Conservation (phyloP, 2,113 vertebrate genomes). For the Takifugu flavidus region DNA sequence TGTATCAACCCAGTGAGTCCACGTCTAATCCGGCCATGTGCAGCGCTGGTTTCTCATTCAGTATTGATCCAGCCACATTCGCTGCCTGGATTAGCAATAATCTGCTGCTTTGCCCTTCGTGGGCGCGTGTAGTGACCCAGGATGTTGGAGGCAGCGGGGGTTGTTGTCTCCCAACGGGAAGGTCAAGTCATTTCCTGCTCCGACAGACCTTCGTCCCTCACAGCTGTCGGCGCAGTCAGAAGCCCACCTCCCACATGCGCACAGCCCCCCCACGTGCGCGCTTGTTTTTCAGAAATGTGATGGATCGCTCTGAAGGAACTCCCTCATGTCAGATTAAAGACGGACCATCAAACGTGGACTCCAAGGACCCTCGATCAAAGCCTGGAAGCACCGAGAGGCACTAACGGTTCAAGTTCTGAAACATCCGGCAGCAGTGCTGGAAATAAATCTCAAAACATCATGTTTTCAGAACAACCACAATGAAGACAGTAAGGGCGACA, state of each 20-base stretch:
- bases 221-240: constrained; percentile 77
- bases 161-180: constrained; percentile 67
- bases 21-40: neutral
- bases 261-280: constrained; percentile 11
- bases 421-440: neutral
- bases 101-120: constrained; percentile 32
- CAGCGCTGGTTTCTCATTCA: neutral
- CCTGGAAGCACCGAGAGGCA: neutral
- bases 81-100: constrained; percentile 1
- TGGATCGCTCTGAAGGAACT: constrained; percentile 40
- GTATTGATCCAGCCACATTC: neutral
- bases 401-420: neutral
- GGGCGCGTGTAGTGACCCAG: constrained; percentile 54
- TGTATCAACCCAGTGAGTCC: constrained; percentile 40
- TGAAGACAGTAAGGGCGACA: too few relatives aligned
- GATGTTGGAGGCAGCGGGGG: constrained; percentile 66
- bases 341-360: constrained; percentile 8
- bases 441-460: neutral
- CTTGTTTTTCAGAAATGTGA: constrained; percentile 43
- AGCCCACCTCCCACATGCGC: constrained; percentile 66
- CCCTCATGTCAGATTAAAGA: constrained; percentile 25
- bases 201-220: constrained; percentile 72
- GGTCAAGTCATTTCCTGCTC: constrained; percentile 80
- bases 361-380: neutral
- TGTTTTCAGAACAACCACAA: too few relatives aligned